Evolutionary conservation across 1,140 invertebrate species (phyloP), one percentile per base, ranked within the genome.

Genomic region (Ooceraea biroi): DNA sequence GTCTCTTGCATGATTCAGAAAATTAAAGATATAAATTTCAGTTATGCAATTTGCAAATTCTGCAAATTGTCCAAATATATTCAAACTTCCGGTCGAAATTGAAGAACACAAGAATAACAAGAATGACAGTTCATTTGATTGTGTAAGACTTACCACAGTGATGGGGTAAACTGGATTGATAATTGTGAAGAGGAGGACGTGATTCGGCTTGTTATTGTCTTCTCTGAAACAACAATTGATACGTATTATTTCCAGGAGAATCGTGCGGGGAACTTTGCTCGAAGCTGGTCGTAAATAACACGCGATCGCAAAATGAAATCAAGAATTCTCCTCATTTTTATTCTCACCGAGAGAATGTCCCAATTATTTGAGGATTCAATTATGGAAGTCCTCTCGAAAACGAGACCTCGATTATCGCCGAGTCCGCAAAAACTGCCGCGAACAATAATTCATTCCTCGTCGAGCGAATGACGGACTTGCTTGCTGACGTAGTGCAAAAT

Each of bases 111-210:
- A 8, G 36, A 57, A 57, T 0, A 41, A 17, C n/a, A n/a, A n/a
- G n/a, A n/a, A n/a, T n/a, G n/a, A n/a, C n/a, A n/a, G n/a, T n/a
- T 61, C 14, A 46, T 8, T 77, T 66, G 61, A 71, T 78, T 14
- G 25, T 46, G 11, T 22, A 52, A 41, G 3, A 98, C 98, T 98
- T 96, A 99, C 98, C 96, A 99, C 99, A 95, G 98, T 99, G 93
- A 99, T 99, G 72, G 99, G 98, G 95, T 99, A 99, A 91, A 98
- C 97, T 83, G 98, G 98, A 95, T 99, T 99, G 91, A 98, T 97
- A 93, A 99, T 97, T 90, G 98, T 99, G 95, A 99, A 98, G 78
- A 99, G 96, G 83, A 99, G 95, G 90, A 99, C 97, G 95, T 99
- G 97, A 95, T 99, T 99, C 89, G 97, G 97, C 91, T 97, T 94